Conservation (phyloP, 2,888 invertebrate genomes). For the Epirrhoe tristata region DNA sequence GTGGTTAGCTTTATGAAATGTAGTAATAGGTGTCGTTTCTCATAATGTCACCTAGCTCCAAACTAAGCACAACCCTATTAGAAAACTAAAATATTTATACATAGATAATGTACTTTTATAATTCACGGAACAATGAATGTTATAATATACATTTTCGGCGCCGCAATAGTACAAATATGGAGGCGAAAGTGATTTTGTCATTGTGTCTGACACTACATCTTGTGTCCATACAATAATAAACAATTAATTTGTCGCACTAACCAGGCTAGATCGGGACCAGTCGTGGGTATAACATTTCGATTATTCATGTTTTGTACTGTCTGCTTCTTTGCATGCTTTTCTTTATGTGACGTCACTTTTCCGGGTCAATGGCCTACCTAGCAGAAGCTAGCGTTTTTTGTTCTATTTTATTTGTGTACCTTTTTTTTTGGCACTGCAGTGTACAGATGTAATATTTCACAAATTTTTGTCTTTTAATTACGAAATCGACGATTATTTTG, state of each 20-base stretch:
- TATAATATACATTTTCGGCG: conserved; percentile 36
- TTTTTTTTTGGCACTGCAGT: conserved; percentile 40
- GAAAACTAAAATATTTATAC: too few species aligned
- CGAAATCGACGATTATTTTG: conserved; percentile 12
- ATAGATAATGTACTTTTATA: too few species aligned
- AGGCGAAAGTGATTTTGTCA: conserved; percentile 56
- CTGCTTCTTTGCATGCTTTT: conserved; percentile 76
- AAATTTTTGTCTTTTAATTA: not conserved
- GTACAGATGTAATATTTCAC: conserved; percentile 26
- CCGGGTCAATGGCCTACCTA: conserved; percentile 35
- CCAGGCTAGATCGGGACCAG: conserved; percentile 56
- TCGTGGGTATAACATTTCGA: conserved; percentile 55
- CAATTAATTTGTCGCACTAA: conserved; percentile 56
- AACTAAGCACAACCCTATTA: too few species aligned
- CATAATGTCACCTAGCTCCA: too few species aligned
- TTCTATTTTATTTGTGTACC: conserved; percentile 30
- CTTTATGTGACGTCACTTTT: conserved; percentile 54
- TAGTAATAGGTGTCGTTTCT: too few species aligned
- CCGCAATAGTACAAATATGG: conserved; percentile 47
- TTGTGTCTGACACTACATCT: conserved; percentile 47
- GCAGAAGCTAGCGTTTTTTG: conserved; percentile 30
- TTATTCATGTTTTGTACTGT: conserved; percentile 56
- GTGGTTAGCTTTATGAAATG: too few species aligned
- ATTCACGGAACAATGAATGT: not conserved
- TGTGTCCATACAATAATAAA: conserved; percentile 47